Evolutionary conservation across 2,113 vertebrate genomes (phyloP).

Genomic region (Otolemur garnettii): DNA sequence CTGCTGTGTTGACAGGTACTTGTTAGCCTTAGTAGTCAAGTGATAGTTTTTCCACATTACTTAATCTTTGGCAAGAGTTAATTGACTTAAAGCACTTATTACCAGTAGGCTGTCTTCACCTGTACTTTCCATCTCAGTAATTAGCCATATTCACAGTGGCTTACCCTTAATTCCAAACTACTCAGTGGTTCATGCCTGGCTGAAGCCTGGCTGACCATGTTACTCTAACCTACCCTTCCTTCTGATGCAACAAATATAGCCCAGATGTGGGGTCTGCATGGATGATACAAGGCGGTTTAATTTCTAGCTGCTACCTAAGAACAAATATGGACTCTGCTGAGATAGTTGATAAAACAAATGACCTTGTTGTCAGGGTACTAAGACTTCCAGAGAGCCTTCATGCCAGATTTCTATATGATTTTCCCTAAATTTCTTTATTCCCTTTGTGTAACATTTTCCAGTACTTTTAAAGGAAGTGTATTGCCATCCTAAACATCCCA

Average conservation of each 20-base stretch:
- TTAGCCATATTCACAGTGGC: slow-evolving; percentile 89
- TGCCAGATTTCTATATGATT: slow-evolving; percentile 75
- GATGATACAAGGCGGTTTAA: slow-evolving; percentile 74
- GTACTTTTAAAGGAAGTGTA: slow-evolving; percentile 83
- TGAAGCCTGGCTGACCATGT: slow-evolving; percentile 87
- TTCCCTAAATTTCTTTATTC: slow-evolving; percentile 76
- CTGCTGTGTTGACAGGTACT: slow-evolving; percentile 82
- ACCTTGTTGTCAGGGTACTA: slow-evolving; percentile 70
- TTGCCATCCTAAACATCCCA: slow-evolving; percentile 88
- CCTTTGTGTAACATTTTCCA: slow-evolving; percentile 82
- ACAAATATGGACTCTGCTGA: slow-evolving; percentile 72
- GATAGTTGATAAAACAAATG: slow-evolving; percentile 80
- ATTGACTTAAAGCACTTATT: slow-evolving; percentile 83
- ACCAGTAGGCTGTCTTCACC: slow-evolving; percentile 87
- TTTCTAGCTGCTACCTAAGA: slow-evolving; percentile 79
- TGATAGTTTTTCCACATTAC: slow-evolving; percentile 84
- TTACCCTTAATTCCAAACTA: slow-evolving; percentile 86
- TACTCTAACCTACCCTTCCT: slow-evolving; percentile 82
- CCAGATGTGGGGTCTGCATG: slow-evolving; percentile 85
- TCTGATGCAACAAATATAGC: slow-evolving; percentile 85
- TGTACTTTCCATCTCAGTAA: slow-evolving; percentile 87
- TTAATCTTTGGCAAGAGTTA: slow-evolving; percentile 86
- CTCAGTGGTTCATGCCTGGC: slow-evolving; percentile 86
- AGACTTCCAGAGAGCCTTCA: slow-evolving; percentile 75
- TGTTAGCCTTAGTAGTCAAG: slow-evolving; percentile 85